Conservation (phyloP, 2,888 invertebrate genomes). For the Sesia apiformis region DNA sequence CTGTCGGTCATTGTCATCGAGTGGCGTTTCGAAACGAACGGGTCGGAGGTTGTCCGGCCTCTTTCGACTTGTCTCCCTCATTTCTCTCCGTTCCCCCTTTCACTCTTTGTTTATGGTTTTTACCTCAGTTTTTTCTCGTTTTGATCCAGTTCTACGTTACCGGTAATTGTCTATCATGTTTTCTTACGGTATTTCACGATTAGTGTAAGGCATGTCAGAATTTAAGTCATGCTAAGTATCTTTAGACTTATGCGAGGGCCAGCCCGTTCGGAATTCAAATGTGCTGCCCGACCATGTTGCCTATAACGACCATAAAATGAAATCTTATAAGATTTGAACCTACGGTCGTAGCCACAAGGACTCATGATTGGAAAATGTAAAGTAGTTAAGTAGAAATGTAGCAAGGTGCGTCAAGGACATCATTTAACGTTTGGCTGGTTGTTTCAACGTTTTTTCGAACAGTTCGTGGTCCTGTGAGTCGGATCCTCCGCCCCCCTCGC, state of each 20-base stretch:
- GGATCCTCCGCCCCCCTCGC: conserved; percentile 22
- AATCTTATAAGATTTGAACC: conserved; percentile 19
- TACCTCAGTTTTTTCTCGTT: neutral
- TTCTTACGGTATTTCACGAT: neutral
- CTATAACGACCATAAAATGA: neutral
- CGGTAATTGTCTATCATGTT: neutral
- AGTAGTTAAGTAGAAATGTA: conserved; percentile 35
- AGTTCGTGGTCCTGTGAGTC: conserved; percentile 22
- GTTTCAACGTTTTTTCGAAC: conserved; percentile 37
- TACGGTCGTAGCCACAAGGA: conserved; percentile 23
- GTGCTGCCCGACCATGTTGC: conserved; percentile 3
- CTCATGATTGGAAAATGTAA: conserved; percentile 10
- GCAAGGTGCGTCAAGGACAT: conserved; percentile 62
- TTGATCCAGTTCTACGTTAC: neutral
- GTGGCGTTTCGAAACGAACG: conserved; percentile 22
- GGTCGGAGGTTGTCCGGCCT: conserved; percentile 33
- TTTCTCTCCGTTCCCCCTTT: neutral
- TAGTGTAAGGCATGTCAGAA: neutral
- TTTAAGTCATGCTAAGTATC: neutral
- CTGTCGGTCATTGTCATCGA: conserved; percentile 27
- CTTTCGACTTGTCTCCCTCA: neutral
- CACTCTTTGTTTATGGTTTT: neutral
- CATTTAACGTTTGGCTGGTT: conserved; percentile 38
- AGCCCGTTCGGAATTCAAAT: conserved; percentile 44
- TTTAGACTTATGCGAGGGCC: conserved; percentile 8